Percentiles rank a stretch among this genome's conserved stretches.
These are phyloP conservation scores for Aramus guarauna DNA, from an alignment of 2,113 vertebrate species.

Conservation along the genomic window DNA sequence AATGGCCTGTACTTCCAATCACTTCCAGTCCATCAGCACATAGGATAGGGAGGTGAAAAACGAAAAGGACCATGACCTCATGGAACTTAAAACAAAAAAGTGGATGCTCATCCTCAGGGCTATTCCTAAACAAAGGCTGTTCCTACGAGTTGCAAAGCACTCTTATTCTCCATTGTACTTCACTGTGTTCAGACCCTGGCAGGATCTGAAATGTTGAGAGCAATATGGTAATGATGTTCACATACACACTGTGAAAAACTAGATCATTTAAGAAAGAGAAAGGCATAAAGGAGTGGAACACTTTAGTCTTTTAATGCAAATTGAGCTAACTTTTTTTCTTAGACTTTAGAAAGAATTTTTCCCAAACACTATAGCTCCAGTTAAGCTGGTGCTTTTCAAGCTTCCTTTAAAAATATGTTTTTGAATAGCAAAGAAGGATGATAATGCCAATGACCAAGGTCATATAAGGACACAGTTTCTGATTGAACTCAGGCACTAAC, in stretches of 20 bases:
- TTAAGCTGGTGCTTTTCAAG: slow-evolving; percentile 33
- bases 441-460: slow-evolving; percentile 24
- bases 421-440: slow-evolving; percentile 18
- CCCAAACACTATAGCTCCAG: background rate
- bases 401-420: slow-evolving; percentile 44
- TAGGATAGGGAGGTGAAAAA: background rate
- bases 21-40: background rate
- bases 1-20: background rate
- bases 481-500: background rate
- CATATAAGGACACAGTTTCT: slow-evolving; percentile 8
- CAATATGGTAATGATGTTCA: slow-evolving; percentile 30
- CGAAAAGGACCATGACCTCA: background rate
- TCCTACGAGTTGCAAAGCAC: background rate
- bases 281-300: background rate
- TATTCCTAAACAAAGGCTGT: background rate
- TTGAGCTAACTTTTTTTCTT: background rate
- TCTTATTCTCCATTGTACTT: background rate
- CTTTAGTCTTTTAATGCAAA: slow-evolving; percentile 40
- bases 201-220: slow-evolving; percentile 18
- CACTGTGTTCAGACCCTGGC: background rate
- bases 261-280: slow-evolving; percentile 12
- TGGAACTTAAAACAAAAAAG: background rate
- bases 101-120: background rate
- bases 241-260: slow-evolving; percentile 15
- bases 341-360: slow-evolving; percentile 5